These are phyloP conservation scores for Malacoraja senta DNA, from an alignment of 2,797 vertebrate genomes.

Conservation along the genomic window DNA sequence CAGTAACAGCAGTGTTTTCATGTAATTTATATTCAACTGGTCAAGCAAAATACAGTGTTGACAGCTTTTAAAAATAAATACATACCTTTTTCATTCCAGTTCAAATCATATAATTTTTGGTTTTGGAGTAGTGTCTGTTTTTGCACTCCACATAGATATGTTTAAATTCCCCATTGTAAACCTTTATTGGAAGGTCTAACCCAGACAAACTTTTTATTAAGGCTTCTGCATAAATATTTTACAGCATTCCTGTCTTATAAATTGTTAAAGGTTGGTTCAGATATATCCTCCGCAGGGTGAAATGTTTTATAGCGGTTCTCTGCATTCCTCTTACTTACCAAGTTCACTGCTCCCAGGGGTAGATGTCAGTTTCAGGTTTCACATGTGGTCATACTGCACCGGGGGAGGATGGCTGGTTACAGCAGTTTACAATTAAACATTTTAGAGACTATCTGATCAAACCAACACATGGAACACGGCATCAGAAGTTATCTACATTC, in stretches of 20 bases:
- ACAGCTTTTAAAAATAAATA: background rate
- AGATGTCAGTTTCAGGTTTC: conserved; percentile 32
- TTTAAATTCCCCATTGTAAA: background rate
- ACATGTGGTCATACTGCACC: conserved; percentile 35
- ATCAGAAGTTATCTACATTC: background rate
- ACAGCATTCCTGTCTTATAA: conserved; percentile 34
- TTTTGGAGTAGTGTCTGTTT: background rate
- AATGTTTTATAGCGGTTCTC: conserved; percentile 38
- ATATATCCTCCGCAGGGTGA: conserved; percentile 25
- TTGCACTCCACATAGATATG: background rate
- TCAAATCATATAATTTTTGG: background rate
- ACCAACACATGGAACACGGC: background rate
- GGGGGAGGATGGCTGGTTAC: conserved; percentile 5
- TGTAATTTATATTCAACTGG: conserved; percentile 7
- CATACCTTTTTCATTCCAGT: background rate
- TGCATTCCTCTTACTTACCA: conserved; percentile 38
- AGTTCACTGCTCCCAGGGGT: conserved; percentile 36
- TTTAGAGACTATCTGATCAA: conserved; percentile 35
- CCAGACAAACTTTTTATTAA: conserved; percentile 34
- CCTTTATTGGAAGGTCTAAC: background rate
- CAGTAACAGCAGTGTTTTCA: background rate
- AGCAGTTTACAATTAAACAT: conserved; percentile 37
- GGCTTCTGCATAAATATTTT: conserved; percentile 37
- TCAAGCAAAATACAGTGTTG: background rate
- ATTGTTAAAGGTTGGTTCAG: conserved; percentile 14